Evolutionary conservation across 2,888 invertebrate species (phyloP).

Genomic region (Hirtodrosophila histrioides): DNA sequence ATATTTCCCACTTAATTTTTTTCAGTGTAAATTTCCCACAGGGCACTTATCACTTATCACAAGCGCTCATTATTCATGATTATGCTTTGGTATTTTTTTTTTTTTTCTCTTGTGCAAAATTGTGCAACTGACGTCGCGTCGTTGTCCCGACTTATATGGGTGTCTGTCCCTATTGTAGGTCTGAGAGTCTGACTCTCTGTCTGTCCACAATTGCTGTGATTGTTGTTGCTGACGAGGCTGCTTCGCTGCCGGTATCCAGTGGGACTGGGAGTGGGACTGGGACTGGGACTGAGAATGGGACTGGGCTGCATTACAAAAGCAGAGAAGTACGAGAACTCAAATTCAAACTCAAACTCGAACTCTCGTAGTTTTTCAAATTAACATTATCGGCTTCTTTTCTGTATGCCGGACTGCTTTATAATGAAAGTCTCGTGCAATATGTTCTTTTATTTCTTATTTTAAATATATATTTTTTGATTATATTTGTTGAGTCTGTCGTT

Average conservation of each 20-base stretch:
- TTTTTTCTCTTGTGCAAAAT: slow-evolving; percentile 77
- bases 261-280: slow-evolving; percentile 1
- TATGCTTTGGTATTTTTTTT: slow-evolving; percentile 71
- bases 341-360: slow-evolving; percentile 23
- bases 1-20: neutral
- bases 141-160: slow-evolving; percentile 38
- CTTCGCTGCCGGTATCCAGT: too few species aligned
- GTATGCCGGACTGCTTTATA: slow-evolving; percentile 49
- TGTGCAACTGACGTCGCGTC: slow-evolving; percentile 75
- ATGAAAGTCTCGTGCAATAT: slow-evolving; percentile 74
- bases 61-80: slow-evolving; percentile 82
- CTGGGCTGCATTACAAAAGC: slow-evolving; percentile 42
- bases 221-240: slow-evolving; percentile 34
- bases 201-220: slow-evolving; percentile 63
- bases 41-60: slow-evolving; percentile 71
- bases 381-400: slow-evolving; percentile 53
- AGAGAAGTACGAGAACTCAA: slow-evolving; percentile 19
- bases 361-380: slow-evolving; percentile 36
- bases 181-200: slow-evolving; percentile 13
- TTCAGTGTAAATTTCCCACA: slow-evolving; percentile 65
- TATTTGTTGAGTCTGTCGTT: slow-evolving; percentile 19
- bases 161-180: slow-evolving; percentile 25
- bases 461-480: slow-evolving; percentile 4
- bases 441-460: slow-evolving; percentile 29
- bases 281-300: slow-evolving; percentile 48